Evolutionary conservation across 2,113 vertebrate species (phyloP).

Genomic region (Oncorhynchus keta): DNA sequence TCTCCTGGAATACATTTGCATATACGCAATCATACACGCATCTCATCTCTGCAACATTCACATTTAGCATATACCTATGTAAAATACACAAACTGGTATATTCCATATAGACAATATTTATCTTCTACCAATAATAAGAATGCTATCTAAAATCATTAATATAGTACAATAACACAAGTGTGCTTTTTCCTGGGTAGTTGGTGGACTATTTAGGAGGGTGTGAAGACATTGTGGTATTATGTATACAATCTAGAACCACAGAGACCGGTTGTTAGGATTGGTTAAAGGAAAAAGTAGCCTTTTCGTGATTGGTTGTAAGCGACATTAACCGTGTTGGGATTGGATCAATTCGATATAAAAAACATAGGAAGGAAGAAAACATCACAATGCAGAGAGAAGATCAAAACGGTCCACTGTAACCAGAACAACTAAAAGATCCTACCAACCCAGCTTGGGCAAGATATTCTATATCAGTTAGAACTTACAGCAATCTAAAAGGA

Average conservation of each 20-base stretch:
- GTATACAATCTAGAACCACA: conserved; percentile 9
- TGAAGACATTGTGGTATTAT: conserved; percentile 49
- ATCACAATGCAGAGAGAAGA: conserved; percentile 37
- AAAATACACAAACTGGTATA: conserved; percentile 64
- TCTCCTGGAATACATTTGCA: conserved; percentile 60
- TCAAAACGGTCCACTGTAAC: conserved; percentile 34
- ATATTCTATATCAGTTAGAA: conserved; percentile 43
- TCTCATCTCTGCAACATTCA: conserved; percentile 27
- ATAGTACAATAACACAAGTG: conserved; percentile 57
- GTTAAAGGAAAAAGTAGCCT: conserved; percentile 19
- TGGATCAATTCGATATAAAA: conserved; percentile 36
- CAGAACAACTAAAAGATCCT: conserved; percentile 16
- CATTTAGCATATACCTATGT: conserved; percentile 30
- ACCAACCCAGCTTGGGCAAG: conserved; percentile 20
- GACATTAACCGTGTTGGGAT: conserved; percentile 30
- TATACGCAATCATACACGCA: conserved; percentile 36
- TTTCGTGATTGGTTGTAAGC: conserved; percentile 24
- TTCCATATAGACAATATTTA: conserved; percentile 55
- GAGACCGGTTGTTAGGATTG: conserved; percentile 8
- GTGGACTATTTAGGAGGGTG: conserved; percentile 38
- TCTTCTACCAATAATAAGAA: conserved; percentile 38
- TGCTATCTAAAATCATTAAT: conserved; percentile 54
- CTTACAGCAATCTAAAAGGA: conserved; percentile 25
- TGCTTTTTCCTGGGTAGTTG: conserved; percentile 49
- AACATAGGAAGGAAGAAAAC: conserved; percentile 30